These are phyloP conservation scores for Acleris laterana DNA, from an alignment of 2,888 invertebrate species.

Conservation along the genomic window DNA sequence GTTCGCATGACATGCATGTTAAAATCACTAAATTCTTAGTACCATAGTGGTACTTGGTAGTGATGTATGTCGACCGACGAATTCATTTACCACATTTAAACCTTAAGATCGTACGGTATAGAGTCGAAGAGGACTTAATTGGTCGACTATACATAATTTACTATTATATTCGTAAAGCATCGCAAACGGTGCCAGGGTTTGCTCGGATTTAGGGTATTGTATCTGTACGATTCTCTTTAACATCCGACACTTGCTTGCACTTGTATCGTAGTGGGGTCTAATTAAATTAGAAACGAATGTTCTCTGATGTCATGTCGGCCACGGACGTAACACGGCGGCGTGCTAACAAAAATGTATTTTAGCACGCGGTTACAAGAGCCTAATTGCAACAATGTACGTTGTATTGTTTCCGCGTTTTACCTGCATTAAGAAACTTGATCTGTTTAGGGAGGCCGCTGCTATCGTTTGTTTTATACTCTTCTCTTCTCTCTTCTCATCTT, in stretches of 20 bases:
- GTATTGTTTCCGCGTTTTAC: conserved; percentile 21
- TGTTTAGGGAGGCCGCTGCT: conserved; percentile 5
- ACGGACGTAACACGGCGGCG: conserved; percentile 1
- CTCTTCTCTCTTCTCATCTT: background rate
- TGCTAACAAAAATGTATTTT: conserved; percentile 19
- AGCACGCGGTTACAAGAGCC: conserved; percentile 9
- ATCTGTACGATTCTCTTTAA: conserved; percentile 30
- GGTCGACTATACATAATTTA: too few relatives aligned
- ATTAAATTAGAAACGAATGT: conserved; percentile 49
- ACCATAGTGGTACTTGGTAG: background rate
- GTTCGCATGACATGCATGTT: conserved; percentile 24
- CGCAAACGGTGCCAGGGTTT: conserved; percentile 1
- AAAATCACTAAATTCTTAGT: background rate
- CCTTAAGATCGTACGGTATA: background rate
- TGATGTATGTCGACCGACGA: background rate
- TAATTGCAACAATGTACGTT: conserved; percentile 3
- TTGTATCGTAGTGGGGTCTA: conserved; percentile 41
- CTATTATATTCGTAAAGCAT: too few relatives aligned
- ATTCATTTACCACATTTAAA: background rate
- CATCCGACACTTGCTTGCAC: conserved; percentile 25
- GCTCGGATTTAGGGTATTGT: conserved; percentile 28
- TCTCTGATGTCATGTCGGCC: conserved; percentile 30
- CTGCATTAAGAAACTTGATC: conserved; percentile 21
- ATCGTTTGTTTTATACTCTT: background rate
- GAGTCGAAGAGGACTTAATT: background rate